Conservation (phyloP, 1,140 invertebrate genomes). For the Tachypleus tridentatus region DNA sequence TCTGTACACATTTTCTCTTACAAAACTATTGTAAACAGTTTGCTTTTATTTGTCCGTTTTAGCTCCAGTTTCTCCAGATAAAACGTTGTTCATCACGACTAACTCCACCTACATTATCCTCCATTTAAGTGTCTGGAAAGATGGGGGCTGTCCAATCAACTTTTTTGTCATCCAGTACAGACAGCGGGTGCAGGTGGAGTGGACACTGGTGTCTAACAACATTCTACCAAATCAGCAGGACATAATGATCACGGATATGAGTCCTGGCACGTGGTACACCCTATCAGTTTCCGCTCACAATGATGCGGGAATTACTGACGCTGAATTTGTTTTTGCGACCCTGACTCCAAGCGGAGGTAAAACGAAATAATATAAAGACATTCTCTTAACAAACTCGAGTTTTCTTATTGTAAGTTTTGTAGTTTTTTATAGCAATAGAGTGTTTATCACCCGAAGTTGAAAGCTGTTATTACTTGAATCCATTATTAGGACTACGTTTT, state of each 20-base stretch:
- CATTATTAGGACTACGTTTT: no score
- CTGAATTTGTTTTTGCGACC: constrained; percentile 66
- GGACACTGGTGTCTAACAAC: constrained; percentile 25
- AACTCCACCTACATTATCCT: constrained; percentile 82
- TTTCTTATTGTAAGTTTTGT: no score
- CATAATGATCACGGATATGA: constrained; percentile 46
- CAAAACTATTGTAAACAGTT: neutral
- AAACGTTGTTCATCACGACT: constrained; percentile 21
- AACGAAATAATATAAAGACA: no score
- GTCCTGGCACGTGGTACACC: constrained; percentile 72
- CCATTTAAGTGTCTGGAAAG: constrained; percentile 81
- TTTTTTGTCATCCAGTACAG: constrained; percentile 27
- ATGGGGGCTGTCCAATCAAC: constrained; percentile 88
- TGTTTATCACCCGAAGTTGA: no score
- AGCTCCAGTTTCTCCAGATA: constrained; percentile 25
- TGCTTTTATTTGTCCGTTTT: constrained; percentile 1
- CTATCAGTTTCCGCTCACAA: constrained; percentile 77
- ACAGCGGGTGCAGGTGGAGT: constrained; percentile 15
- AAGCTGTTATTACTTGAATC: no score
- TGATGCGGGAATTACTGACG: constrained; percentile 76
- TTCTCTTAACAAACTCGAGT: no score
- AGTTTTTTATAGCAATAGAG: no score
- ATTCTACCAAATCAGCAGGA: constrained; percentile 17
- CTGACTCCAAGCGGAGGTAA: constrained; percentile 42
- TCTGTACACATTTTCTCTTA: no score